Conservation (phyloP, 1,140 invertebrate species). For the Trachymyrmex cornetzi region DNA sequence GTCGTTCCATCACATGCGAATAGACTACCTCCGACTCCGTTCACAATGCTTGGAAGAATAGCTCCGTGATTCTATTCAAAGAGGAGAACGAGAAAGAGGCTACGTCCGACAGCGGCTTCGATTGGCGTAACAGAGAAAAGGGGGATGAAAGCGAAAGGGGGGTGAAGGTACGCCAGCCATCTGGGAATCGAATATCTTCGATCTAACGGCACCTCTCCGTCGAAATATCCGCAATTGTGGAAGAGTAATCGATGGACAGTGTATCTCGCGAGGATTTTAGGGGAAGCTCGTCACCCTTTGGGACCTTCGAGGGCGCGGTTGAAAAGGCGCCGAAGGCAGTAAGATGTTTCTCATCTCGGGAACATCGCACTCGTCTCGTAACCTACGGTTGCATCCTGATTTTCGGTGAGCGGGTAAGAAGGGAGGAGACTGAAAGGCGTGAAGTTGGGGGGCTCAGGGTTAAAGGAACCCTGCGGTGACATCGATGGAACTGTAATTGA, state of each 20-base stretch:
- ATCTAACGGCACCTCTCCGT: conserved; percentile 79
- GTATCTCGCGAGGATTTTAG: conserved; percentile 19
- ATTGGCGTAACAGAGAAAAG: conserved; percentile 49
- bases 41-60: conserved; percentile 83
- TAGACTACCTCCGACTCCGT: conserved; percentile 79
- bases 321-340: conserved; percentile 57
- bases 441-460: conserved; percentile 54
- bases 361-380: conserved; percentile 57
- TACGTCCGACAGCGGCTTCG: conserved; percentile 46
- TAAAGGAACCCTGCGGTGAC: conserved; percentile 63
- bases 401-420: conserved; percentile 11
- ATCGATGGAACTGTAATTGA: conserved; percentile 68
- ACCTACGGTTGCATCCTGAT: conserved; percentile 67
- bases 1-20: conserved; percentile 82
- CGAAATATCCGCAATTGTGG: conserved; percentile 84
- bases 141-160: conserved; percentile 70
- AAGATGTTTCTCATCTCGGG: conserved; percentile 64
- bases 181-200: conserved; percentile 83
- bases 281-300: conserved; percentile 68
- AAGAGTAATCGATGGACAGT: conserved; percentile 84
- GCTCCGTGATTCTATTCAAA: conserved; percentile 85
- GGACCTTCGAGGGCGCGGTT: conserved; percentile 38
- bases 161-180: conserved; percentile 72
- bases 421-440: conserved; percentile 64
- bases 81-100: conserved; percentile 66